Conservation (phyloP, 2,797 vertebrate species). For the Kryptopterus vitreolus region DNA sequence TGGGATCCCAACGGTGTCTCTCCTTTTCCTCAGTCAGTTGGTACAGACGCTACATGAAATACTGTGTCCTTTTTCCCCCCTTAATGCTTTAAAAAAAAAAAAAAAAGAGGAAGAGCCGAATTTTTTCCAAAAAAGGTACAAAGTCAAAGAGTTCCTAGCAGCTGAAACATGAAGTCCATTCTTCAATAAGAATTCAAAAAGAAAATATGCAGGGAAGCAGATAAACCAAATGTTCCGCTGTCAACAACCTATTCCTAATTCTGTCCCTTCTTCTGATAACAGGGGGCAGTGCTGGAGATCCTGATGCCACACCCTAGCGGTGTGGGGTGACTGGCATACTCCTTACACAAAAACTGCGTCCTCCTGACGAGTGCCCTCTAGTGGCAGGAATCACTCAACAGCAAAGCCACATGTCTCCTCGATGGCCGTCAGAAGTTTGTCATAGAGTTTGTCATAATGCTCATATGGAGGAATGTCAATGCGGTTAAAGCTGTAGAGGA, state of each 20-base stretch:
- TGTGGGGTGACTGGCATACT: conserved; percentile 32
- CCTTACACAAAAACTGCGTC: conserved; percentile 38
- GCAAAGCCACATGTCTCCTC: conserved; percentile 97
- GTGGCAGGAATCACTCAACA: conserved; percentile 81
- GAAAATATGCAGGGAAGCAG: conserved; percentile 47
- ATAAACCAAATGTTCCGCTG: conserved; percentile 51
- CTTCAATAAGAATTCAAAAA: conserved; percentile 63
- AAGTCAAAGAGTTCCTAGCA: conserved; percentile 76
- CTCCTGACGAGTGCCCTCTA: conserved; percentile 30
- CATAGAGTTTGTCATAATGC: conserved; percentile 93
- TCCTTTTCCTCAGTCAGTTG: conserved; percentile 56
- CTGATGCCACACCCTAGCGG: conserved; percentile 25
- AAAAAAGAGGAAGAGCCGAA: conserved; percentile 60
- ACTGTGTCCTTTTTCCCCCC: conserved; percentile 44
- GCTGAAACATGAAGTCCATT: conserved; percentile 68
- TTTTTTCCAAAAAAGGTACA: conserved; percentile 69
- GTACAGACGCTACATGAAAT: conserved; percentile 73
- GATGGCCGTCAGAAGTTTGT: conserved; percentile 90
- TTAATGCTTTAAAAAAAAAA: conserved; percentile 62
- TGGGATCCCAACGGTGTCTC: conserved; percentile 33
- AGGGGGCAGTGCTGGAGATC: conserved; percentile 25
- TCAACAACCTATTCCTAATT: conserved; percentile 27
- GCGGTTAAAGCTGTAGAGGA: conserved; percentile 85
- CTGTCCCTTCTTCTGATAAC: conserved; percentile 15
- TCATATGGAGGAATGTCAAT: conserved; percentile 98